Conservation (phyloP, 2,888 invertebrate species). For the Electrophaes corylata region DNA sequence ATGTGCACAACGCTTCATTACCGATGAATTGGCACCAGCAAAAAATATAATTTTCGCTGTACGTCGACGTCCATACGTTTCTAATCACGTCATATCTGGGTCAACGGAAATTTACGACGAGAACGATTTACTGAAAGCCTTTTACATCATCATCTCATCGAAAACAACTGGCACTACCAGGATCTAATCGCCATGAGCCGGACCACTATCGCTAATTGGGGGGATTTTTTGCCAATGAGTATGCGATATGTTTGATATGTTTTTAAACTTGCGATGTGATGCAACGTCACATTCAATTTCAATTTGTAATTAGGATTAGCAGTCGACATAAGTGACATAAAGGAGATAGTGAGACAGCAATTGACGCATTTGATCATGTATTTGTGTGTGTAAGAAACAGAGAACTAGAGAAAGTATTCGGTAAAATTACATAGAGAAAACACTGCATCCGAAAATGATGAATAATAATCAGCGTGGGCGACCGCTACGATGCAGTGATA, state of each 20-base stretch:
- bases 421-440: slow-evolving; percentile 64
- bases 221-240: slow-evolving; percentile 56
- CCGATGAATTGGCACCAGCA: slow-evolving; percentile 75
- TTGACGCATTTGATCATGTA: slow-evolving; percentile 64
- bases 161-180: slow-evolving; percentile 75
- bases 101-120: slow-evolving; percentile 79
- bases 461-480: slow-evolving; percentile 64
- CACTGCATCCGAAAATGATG: slow-evolving; percentile 69
- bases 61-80: slow-evolving; percentile 69
- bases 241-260: slow-evolving; percentile 18
- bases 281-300: slow-evolving; percentile 63
- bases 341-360: slow-evolving; percentile 59
- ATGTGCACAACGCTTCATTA: slow-evolving; percentile 71
- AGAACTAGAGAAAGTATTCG: slow-evolving; percentile 74
- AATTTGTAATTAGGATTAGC: slow-evolving; percentile 74
- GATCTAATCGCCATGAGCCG: slow-evolving; percentile 67
- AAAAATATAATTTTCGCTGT: slow-evolving; percentile 79
- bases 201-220: slow-evolving; percentile 60
- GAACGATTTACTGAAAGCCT: slow-evolving; percentile 76
- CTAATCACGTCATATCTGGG: slow-evolving; percentile 81
- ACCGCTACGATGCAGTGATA: slow-evolving; percentile 68
- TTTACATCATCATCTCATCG: slow-evolving; percentile 74
- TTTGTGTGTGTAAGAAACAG: slow-evolving; percentile 58
- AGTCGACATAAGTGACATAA: slow-evolving; percentile 61
- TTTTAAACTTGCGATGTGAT: slow-evolving; percentile 58